Evolutionary conservation across 2,888 invertebrate species (phyloP).

Genomic region (Spicauda simplicius): DNA sequence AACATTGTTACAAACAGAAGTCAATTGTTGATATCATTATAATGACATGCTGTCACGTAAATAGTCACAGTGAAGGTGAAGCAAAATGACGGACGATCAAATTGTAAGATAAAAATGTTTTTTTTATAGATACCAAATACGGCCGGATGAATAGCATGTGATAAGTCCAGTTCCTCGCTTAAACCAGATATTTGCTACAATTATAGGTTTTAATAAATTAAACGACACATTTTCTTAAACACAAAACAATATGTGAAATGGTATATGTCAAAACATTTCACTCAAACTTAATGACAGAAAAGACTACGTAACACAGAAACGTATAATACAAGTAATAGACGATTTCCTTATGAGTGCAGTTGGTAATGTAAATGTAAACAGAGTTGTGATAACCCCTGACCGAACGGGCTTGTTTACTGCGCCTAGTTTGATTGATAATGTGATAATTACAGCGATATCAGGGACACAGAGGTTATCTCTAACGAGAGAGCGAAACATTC

Average conservation of each 20-base stretch:
- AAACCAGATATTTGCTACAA: background rate
- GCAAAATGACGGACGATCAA: background rate
- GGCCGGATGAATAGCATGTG: too few relatives aligned
- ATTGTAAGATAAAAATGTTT: background rate
- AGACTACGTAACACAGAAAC: conserved; percentile 5
- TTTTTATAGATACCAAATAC: background rate
- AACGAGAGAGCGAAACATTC: conserved; percentile 43
- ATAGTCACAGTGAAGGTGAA: background rate
- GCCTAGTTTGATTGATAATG: conserved; percentile 72
- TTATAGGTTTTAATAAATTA: background rate
- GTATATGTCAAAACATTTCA: conserved; percentile 19
- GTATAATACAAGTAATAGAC: conserved; percentile 46
- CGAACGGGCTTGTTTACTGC: conserved; percentile 59
- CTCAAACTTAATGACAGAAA: conserved; percentile 2
- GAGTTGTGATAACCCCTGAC: conserved; percentile 26
- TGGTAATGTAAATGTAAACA: conserved; percentile 43
- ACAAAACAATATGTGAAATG: background rate
- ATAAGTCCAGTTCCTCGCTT: background rate
- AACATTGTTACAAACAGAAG: background rate
- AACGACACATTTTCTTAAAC: background rate
- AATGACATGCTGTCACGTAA: background rate
- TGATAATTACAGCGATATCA: conserved; percentile 55
- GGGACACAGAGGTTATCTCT: conserved; percentile 60
- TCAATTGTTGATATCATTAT: background rate
- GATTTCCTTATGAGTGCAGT: conserved; percentile 58